Percentiles rank a stretch among this genome's conserved stretches.
These are phyloP conservation scores for Erpobdella octoculata DNA, from an alignment of 2,888 invertebrate genomes.

Conservation along the genomic window DNA sequence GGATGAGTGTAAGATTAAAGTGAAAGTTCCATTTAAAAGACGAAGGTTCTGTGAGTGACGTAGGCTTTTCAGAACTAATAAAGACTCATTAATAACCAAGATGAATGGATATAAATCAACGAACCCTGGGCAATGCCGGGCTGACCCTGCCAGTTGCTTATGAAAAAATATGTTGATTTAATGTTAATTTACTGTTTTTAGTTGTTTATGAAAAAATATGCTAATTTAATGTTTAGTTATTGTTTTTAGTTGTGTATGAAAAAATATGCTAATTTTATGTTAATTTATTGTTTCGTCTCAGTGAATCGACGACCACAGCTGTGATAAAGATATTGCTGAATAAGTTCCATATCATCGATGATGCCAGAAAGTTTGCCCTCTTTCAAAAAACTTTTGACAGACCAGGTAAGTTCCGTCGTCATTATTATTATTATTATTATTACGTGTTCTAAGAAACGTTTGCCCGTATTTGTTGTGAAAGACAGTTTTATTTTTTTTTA, in stretches of 20 bases:
- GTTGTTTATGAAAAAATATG: too few relatives aligned
- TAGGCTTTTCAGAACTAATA: too few relatives aligned
- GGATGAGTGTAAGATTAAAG: too few relatives aligned
- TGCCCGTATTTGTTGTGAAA: neutral
- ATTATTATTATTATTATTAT: neutral
- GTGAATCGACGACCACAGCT: constrained; percentile 55
- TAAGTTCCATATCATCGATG: constrained; percentile 58
- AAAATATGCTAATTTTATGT: neutral
- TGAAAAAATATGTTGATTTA: too few relatives aligned
- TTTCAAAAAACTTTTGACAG: constrained; percentile 53
- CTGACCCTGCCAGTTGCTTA: too few relatives aligned
- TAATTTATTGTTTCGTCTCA: constrained; percentile 41
- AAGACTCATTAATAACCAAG: too few relatives aligned
- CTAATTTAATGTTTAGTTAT: too few relatives aligned
- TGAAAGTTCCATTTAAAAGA: too few relatives aligned
- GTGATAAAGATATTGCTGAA: constrained; percentile 56
- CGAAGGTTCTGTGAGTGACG: too few relatives aligned
- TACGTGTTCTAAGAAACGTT: neutral
- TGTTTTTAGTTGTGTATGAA: neutral
- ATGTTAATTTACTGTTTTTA: too few relatives aligned
- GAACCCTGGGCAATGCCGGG: too few relatives aligned
- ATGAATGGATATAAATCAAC: too few relatives aligned
- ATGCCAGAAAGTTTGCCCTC: constrained; percentile 58
- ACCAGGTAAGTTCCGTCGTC: neutral
- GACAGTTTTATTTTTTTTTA: neutral